Evolutionary conservation across 2,888 invertebrate species (phyloP).

Genomic region (Parascotia fuliginaria): DNA sequence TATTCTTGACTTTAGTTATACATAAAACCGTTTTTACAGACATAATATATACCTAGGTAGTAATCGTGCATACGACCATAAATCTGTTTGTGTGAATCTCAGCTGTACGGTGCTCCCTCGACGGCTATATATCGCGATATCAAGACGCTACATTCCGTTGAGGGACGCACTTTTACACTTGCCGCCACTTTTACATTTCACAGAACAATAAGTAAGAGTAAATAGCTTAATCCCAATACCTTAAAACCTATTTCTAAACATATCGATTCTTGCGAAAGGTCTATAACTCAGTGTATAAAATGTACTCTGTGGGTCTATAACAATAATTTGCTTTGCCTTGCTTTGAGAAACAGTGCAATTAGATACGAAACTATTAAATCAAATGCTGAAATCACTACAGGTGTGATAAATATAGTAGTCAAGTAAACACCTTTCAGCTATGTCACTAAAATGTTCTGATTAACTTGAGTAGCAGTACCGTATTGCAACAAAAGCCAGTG

Average conservation of each 20-base stretch:
- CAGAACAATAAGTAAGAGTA: conserved; percentile 18
- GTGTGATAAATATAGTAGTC: too few relatives aligned
- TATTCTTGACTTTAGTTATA: too few relatives aligned
- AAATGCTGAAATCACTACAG: too few relatives aligned
- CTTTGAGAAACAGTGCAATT: too few relatives aligned
- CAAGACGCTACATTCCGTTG: conserved; percentile 56
- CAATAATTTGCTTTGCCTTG: too few relatives aligned
- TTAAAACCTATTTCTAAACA: not conserved
- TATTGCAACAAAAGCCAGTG: conserved; percentile 31
- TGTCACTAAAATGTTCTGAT: not conserved
- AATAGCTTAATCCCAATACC: too few relatives aligned
- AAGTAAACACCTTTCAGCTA: too few relatives aligned
- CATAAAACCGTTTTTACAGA: too few relatives aligned
- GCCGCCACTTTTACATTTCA: conserved; percentile 7
- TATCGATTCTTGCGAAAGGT: too few relatives aligned
- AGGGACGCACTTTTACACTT: conserved; percentile 55
- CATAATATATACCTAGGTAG: conserved; percentile 49
- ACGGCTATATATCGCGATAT: conserved; percentile 80
- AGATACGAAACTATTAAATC: too few relatives aligned
- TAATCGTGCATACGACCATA: conserved; percentile 72
- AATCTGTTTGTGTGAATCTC: conserved; percentile 79
- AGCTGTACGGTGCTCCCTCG: conserved; percentile 72
- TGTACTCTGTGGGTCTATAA: too few relatives aligned
- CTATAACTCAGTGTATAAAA: too few relatives aligned
- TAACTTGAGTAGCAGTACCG: not conserved